Evolutionary conservation across 2,888 invertebrate genomes (phyloP), one percentile per base, ranked within the genome.

Genomic region (Spialia ferax): DNA sequence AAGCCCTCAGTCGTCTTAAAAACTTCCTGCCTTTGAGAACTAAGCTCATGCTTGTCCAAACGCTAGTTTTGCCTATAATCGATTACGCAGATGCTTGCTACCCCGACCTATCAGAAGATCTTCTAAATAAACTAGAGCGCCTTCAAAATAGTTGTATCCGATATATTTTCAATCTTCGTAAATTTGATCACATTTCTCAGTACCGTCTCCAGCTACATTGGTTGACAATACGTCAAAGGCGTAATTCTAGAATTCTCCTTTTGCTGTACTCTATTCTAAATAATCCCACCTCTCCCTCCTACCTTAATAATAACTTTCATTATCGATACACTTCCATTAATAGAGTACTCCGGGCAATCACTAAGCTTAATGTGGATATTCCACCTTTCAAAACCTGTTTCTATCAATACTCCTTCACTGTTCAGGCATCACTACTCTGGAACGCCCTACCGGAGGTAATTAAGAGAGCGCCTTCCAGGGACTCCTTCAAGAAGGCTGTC

Each of bases 221-320:
- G 42, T 45, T 59, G 35, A n/a, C 59, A 1, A 59, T 59, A 26
- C 42, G 10, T 23, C 42, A 42, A 42, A 42, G 59, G 42, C 59
- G 59, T 20, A 38, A 38, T 20, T 42, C 38, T 42, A 23, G 26
- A 6, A 59, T 42, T 22, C 26, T 38, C 6, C 13, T 10, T 23
- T 8, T 42, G 2, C 8, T 59, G 38, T 59, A 59, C 8, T 59
- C 42, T 23, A 26, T 45, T n/a, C n/a, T 45, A 13, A 59, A 42
- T 59, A 15, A 20, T 59, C n/a, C 59, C 2, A 8, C n/a, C 15
- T 59, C 22, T 38, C 42, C 59, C 18, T 13, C 22, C 1, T 59
- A 45, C 42, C 42, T 42, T 23, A 59, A 42, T n/a, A 4, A 56
- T 8, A 10, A 5, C 8, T 59, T 59, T n/a, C 23, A 59, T 15